phyloP scores from a whole-genome alignment of 2,113 vertebrate genomes.

The Pelusios castaneus region DNA sequence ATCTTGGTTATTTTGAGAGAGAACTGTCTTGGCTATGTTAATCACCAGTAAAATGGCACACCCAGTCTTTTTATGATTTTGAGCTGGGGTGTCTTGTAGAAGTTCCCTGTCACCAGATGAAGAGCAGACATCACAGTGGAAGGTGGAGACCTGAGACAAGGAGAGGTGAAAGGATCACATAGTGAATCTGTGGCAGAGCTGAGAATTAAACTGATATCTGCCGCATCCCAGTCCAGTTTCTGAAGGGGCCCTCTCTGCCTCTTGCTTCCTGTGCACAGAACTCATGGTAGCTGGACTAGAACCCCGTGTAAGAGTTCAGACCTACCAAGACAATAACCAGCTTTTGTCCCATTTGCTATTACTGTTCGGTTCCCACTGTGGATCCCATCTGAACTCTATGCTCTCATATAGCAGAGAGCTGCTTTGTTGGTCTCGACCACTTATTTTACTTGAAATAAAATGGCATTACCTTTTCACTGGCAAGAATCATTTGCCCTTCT shows the following conservation, averaged over 20 bases:
- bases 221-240: not conserved
- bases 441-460: not conserved
- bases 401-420: accelerated
- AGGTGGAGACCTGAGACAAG: not conserved
- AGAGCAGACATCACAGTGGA: not conserved
- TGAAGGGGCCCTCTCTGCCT: not conserved
- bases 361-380: slow-evolving; percentile 40
- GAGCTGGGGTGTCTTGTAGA: not conserved
- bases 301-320: not conserved
- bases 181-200: accelerated
- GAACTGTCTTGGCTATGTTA: not conserved
- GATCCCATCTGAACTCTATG: not conserved
- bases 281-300: not conserved
- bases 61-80: not conserved
- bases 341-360: not conserved
- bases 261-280: not conserved
- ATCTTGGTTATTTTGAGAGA: not conserved
- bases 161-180: not conserved
- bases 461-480: not conserved
- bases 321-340: not conserved
- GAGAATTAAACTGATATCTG: not conserved
- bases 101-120: not conserved
- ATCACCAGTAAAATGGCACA: not conserved
- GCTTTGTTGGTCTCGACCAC: not conserved
- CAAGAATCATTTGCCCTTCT: not conserved